Conservation (phyloP, 2,888 invertebrate genomes). For the Sesia bembeciformis region DNA sequence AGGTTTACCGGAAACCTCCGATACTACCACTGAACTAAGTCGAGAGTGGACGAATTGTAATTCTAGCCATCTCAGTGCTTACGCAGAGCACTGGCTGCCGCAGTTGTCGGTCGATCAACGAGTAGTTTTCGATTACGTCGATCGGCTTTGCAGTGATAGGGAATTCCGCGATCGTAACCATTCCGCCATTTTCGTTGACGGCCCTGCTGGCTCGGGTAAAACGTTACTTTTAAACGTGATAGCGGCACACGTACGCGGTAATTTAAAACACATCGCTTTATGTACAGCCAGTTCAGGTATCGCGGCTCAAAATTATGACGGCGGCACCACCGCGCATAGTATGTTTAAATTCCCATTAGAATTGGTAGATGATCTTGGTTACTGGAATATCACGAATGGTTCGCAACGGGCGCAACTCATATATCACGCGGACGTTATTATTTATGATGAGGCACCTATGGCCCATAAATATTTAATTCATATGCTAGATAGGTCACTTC, state of each 20-base stretch:
- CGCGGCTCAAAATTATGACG: conserved; percentile 1
- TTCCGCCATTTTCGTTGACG: conserved; percentile 1
- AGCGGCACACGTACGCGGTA: background rate
- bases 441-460: conserved; percentile 6
- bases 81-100: background rate
- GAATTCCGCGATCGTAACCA: background rate
- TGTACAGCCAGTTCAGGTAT: conserved; percentile 1
- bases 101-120: background rate
- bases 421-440: conserved; percentile 1
- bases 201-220: conserved; percentile 4
- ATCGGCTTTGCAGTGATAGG: background rate
- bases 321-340: conserved; percentile 2
- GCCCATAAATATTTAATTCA: conserved; percentile 5
- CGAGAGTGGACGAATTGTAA: background rate
- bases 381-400: background rate
- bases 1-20: background rate
- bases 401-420: conserved; percentile 3
- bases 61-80: background rate
- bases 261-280: background rate
- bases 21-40: background rate
- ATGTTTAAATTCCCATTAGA: conserved; percentile 4
- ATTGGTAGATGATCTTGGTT: conserved; percentile 1
- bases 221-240: conserved; percentile 2
- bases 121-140: background rate
- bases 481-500: conserved; percentile 3